Percentiles rank a stretch among this genome's conserved stretches.
These are phyloP conservation scores for Noctua fimbriata DNA, from an alignment of 2,888 invertebrate genomes.

Conservation along the genomic window DNA sequence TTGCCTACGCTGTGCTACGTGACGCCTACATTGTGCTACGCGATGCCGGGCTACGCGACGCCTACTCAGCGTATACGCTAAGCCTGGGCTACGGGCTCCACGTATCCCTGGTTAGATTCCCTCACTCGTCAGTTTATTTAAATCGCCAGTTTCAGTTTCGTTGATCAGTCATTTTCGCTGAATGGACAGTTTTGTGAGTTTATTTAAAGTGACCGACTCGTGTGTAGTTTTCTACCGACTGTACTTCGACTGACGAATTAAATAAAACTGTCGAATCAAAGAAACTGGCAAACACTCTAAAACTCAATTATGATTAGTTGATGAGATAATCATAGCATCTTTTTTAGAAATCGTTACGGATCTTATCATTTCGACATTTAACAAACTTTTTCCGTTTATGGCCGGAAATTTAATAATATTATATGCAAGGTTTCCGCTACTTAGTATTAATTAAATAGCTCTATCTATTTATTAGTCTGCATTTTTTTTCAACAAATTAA, in stretches of 20 bases:
- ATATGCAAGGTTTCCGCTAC: slow-evolving; percentile 13
- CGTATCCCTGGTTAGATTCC: neutral
- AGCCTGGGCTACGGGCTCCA: neutral
- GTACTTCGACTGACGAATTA: neutral
- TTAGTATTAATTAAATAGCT: slow-evolving; percentile 11
- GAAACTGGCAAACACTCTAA: neutral
- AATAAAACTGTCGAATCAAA: neutral
- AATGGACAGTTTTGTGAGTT: neutral
- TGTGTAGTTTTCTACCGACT: neutral
- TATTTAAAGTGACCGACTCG: too few relatives aligned
- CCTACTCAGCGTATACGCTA: neutral
- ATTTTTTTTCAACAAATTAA: slow-evolving; percentile 4
- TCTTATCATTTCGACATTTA: slow-evolving; percentile 22
- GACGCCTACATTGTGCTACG: neutral
- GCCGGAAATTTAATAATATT: slow-evolving; percentile 34
- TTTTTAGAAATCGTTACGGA: slow-evolving; percentile 13
- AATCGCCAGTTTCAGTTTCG: neutral
- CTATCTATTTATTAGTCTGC: slow-evolving; percentile 1
- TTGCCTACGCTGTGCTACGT: neutral
- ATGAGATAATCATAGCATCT: slow-evolving; percentile 11
- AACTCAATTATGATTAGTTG: slow-evolving; percentile 4
- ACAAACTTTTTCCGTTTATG: slow-evolving; percentile 5
- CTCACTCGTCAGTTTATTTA: neutral
- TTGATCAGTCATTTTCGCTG: neutral
- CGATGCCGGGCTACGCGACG: neutral